A percentile compares a stretch with the other conserved stretches of the same genome.
These are phyloP conservation scores for Pachymerium ferrugineum DNA, from an alignment of 2,888 invertebrate species.

Conservation along the genomic window DNA sequence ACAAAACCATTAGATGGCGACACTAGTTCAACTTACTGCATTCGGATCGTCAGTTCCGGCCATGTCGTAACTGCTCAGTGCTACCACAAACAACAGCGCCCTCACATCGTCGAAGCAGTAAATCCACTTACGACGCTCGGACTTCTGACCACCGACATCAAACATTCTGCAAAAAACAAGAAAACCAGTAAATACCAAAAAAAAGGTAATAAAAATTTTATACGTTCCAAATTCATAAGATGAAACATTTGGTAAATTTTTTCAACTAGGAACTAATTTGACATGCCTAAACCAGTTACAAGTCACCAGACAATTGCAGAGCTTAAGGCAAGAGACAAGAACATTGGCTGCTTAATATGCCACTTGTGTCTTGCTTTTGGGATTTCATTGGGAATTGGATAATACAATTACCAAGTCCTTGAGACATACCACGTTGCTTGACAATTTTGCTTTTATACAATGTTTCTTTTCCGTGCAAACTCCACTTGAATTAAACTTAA, in stretches of 20 bases:
- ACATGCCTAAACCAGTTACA: no score
- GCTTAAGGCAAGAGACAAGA: no score
- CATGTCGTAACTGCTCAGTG: conserved; percentile 63
- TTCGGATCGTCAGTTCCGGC: conserved; percentile 58
- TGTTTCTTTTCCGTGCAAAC: not conserved
- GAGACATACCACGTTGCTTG: not conserved
- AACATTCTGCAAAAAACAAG: conserved; percentile 52
- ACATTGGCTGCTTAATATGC: no score
- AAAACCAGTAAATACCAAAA: not conserved
- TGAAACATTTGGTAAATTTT: no score
- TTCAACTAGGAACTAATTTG: no score
- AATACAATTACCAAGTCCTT: not conserved
- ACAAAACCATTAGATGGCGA: not conserved
- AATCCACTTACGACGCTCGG: conserved; percentile 62
- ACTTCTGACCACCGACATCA: conserved; percentile 62
- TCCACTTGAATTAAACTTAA: not conserved
- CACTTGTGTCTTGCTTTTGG: not conserved
- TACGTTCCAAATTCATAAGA: not conserved
- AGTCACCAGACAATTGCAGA: no score
- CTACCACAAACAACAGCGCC: conserved; percentile 60
- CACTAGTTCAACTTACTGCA: conserved; percentile 45
- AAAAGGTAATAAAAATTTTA: not conserved
- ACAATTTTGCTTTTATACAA: not conserved
- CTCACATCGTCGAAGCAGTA: conserved; percentile 62
- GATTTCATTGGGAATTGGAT: not conserved